phyloP scores from a whole-genome alignment of 2,113 vertebrate genomes.

The Vireo altiloquus region DNA sequence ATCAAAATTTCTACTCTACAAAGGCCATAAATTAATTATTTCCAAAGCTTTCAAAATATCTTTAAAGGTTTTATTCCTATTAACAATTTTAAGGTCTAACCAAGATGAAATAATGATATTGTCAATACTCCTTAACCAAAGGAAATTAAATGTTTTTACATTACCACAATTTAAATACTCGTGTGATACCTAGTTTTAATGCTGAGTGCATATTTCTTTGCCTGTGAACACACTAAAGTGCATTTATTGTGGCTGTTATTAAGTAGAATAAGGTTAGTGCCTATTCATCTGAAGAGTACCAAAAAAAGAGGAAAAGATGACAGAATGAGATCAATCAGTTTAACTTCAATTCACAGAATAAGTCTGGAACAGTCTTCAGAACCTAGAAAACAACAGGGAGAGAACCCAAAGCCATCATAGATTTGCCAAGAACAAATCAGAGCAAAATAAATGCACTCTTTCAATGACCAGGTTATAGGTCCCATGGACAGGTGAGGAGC shows the following conservation, averaged over 20 bases:
- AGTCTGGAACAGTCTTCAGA: not conserved
- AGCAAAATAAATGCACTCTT: not conserved
- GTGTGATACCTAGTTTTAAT: not conserved
- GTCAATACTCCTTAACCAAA: not conserved
- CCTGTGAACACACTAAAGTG: not conserved
- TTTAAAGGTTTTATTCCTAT: not conserved
- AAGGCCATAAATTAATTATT: not conserved
- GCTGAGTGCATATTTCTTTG: not conserved
- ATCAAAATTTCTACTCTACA: not conserved
- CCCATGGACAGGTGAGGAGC: not conserved
- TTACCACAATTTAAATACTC: not conserved
- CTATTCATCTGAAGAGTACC: not conserved
- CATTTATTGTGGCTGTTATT: not conserved
- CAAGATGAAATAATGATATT: not conserved
- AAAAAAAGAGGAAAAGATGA: not conserved
- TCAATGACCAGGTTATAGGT: not conserved
- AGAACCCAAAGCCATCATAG: not conserved
- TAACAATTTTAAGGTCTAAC: not conserved
- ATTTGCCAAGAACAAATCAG: not conserved
- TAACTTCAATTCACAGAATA: not conserved
- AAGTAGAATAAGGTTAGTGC: not conserved
- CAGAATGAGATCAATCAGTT: not conserved
- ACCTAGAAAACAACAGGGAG: not conserved
- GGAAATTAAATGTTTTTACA: not conserved
- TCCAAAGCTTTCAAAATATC: not conserved